Conservation (phyloP, 2,797 vertebrate genomes). For the Austrolebias charrua region DNA sequence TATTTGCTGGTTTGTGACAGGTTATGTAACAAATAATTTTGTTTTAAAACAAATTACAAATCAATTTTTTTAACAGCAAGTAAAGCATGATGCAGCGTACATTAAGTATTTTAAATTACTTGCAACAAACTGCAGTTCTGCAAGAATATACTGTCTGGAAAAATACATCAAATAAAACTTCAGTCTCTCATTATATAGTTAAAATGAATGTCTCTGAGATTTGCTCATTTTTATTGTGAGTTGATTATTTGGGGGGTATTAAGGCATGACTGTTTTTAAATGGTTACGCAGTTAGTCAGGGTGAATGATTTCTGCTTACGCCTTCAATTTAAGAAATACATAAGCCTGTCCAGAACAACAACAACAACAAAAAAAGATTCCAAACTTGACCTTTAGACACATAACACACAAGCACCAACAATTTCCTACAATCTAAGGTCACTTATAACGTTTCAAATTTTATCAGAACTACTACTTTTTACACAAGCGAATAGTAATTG, state of each 20-base stretch:
- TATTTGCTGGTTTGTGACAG: too few species aligned
- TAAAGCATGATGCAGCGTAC: not conserved
- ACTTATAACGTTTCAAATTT: constrained; percentile 7
- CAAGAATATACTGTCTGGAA: not conserved
- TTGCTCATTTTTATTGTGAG: not conserved
- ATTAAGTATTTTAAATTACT: not conserved
- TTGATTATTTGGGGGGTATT: constrained; percentile 14
- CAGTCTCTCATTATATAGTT: too few species aligned
- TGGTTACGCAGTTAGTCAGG: constrained; percentile 14
- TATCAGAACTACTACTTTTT: constrained; percentile 7
- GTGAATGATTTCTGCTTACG: not conserved
- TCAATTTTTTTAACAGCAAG: not conserved
- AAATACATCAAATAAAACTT: not conserved
- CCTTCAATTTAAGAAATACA: not conserved
- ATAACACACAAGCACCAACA: constrained; percentile 11
- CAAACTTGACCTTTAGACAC: constrained; percentile 11
- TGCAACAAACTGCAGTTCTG: constrained; percentile 5
- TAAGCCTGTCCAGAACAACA: constrained; percentile 4
- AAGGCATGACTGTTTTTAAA: constrained; percentile 31
- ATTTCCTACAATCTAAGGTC: constrained; percentile 12
- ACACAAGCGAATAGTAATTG: too few species aligned
- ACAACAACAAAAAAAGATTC: not conserved
- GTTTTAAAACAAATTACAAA: too few species aligned
- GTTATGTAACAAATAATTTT: too few species aligned
- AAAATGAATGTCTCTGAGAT: too few species aligned